A percentile compares a stretch with the other conserved stretches of the same genome.
Conservation (phyloP, 1,140 invertebrate species). For the Tetramorium simillimum region DNA sequence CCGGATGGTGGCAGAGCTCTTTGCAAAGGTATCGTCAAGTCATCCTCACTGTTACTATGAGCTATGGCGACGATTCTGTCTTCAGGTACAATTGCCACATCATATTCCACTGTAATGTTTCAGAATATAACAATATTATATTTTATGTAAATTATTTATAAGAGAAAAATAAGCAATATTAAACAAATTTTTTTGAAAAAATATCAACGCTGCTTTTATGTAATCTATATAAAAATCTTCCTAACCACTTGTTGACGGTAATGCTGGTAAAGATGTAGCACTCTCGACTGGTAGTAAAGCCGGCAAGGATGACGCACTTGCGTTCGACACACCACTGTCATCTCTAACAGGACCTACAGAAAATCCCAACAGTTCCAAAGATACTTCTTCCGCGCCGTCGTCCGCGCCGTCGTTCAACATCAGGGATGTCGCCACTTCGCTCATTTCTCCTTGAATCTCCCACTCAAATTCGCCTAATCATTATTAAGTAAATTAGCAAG, state of each 20-base stretch:
- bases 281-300: constrained; percentile 52
- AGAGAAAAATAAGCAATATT: not conserved
- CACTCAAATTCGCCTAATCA: constrained; percentile 81
- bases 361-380: constrained; percentile 74
- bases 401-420: constrained; percentile 80
- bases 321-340: constrained; percentile 44
- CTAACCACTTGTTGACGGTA: constrained; percentile 76
- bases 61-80: constrained; percentile 81
- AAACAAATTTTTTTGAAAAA: not conserved
- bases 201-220: not conserved
- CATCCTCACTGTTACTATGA: constrained; percentile 77
- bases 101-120: constrained; percentile 78
- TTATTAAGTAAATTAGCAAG: constrained; percentile 26
- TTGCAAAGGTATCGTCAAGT: constrained; percentile 72
- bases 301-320: constrained; percentile 67
- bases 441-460: constrained; percentile 81
- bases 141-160: not conserved
- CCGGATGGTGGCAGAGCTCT: constrained; percentile 78
- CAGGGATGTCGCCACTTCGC: constrained; percentile 76
- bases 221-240: not conserved
- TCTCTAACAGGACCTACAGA: constrained; percentile 70
- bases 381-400: constrained; percentile 67
- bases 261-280: constrained; percentile 68
- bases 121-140: constrained; percentile 6
- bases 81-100: constrained; percentile 80